Evolutionary conservation across 2,797 vertebrate genomes (phyloP).

Genomic region (Oreonectes daqikongensis): DNA sequence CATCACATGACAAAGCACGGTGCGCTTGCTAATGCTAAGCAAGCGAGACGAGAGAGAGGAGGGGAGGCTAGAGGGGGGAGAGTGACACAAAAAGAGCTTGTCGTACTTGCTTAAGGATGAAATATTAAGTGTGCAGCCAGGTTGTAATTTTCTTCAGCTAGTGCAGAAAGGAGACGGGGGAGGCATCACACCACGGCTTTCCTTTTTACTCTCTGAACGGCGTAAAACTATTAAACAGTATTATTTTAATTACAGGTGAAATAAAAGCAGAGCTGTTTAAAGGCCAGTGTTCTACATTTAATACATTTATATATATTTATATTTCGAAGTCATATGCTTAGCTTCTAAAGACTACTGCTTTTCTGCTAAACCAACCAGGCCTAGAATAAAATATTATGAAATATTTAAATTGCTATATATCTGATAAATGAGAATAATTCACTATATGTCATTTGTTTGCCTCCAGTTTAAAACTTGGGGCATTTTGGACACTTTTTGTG

Average conservation of each 20-base stretch:
- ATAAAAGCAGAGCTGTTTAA: slow-evolving; percentile 27
- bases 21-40: slow-evolving; percentile 63
- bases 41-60: slow-evolving; percentile 62
- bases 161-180: slow-evolving; percentile 69
- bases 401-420: no score
- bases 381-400: no score
- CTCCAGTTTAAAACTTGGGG: no score
- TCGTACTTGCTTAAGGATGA: slow-evolving; percentile 82
- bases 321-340: no score
- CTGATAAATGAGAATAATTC: no score
- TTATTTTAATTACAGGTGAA: not conserved
- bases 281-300: slow-evolving; percentile 55
- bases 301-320: slow-evolving; percentile 30
- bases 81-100: slow-evolving; percentile 77
- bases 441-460: no score
- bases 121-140: slow-evolving; percentile 83
- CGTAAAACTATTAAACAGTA: not conserved
- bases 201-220: slow-evolving; percentile 32
- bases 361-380: no score
- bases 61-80: slow-evolving; percentile 42
- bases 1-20: slow-evolving; percentile 74
- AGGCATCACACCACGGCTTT: slow-evolving; percentile 69
- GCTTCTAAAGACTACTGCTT: no score
- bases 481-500: no score
- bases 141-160: slow-evolving; percentile 81